phyloP scores from a whole-genome alignment of 35 echinoderm and acorn worm species.

The Apostichopus parvimensis region DNA sequence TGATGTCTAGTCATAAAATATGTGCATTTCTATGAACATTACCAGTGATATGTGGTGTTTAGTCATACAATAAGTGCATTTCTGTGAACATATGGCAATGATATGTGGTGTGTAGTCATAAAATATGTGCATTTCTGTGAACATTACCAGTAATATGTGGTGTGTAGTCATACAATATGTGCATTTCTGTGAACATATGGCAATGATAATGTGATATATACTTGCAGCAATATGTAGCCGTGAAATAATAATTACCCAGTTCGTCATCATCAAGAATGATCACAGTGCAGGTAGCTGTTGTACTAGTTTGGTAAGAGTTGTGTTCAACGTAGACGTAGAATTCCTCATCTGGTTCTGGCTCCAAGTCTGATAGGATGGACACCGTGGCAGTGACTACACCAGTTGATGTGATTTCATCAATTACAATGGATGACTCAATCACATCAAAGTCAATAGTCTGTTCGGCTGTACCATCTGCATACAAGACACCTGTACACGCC shows the following conservation, averaged over 20 bases:
- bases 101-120: no score
- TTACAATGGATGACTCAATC: background rate
- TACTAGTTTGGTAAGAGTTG: background rate
- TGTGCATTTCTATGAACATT: no score
- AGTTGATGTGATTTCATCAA: background rate
- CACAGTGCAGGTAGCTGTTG: constrained; percentile 27
- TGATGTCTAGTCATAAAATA: no score
- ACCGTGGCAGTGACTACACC: constrained; percentile 12
- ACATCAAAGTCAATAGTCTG: constrained; percentile 24
- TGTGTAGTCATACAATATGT: no score
- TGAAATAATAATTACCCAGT: constrained; percentile 19
- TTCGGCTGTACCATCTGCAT: constrained; percentile 45
- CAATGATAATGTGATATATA: no score
- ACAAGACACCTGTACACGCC: constrained; percentile 26
- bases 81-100: no score
- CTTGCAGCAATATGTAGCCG: no score
- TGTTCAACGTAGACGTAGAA: constrained; percentile 39
- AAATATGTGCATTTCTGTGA: no score
- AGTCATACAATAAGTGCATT: no score
- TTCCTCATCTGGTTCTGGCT: constrained; percentile 30
- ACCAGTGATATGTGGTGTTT: no score
- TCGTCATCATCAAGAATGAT: constrained; percentile 44
- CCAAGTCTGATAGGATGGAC: constrained; percentile 13
- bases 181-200: no score
- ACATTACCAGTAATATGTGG: no score